Evolutionary conservation across 2,797 vertebrate species (phyloP).

Genomic region (Poecile montanus): DNA sequence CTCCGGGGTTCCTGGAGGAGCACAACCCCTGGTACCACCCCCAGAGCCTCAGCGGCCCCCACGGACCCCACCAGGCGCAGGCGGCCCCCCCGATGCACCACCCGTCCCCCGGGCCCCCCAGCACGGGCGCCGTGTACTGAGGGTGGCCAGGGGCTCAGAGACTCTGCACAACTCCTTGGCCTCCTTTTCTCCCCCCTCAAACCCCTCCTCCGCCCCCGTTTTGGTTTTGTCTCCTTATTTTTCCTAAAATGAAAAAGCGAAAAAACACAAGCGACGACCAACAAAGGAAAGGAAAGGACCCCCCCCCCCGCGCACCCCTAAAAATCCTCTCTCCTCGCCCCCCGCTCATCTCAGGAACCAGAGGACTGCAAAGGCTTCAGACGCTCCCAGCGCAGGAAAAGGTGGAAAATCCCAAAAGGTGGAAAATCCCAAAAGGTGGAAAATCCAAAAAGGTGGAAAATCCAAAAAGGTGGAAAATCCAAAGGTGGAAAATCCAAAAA

Average conservation of each 20-base stretch:
- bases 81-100: conserved; percentile 89
- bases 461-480: no score
- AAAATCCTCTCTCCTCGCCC: background rate
- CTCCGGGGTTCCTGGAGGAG: conserved; percentile 92
- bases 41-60: conserved; percentile 83
- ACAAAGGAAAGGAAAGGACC: background rate
- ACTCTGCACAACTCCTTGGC: background rate
- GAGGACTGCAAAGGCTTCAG: conserved; percentile 8
- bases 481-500: no score
- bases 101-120: conserved; percentile 84
- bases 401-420: no score
- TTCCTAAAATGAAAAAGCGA: background rate
- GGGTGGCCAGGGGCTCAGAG: background rate
- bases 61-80: conserved; percentile 83
- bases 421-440: no score
- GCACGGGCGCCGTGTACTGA: conserved; percentile 92
- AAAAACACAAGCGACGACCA: no score
- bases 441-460: no score
- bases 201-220: no score
- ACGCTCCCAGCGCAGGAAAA: background rate
- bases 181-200: background rate
- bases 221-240: background rate
- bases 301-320: background rate
- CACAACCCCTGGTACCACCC: conserved; percentile 95
- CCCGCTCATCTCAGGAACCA: conserved; percentile 54